Percentiles rank a stretch among this genome's conserved stretches.
Evolutionary conservation across 2,113 vertebrate genomes (phyloP).

Genomic region (Ptyas mucosa): DNA sequence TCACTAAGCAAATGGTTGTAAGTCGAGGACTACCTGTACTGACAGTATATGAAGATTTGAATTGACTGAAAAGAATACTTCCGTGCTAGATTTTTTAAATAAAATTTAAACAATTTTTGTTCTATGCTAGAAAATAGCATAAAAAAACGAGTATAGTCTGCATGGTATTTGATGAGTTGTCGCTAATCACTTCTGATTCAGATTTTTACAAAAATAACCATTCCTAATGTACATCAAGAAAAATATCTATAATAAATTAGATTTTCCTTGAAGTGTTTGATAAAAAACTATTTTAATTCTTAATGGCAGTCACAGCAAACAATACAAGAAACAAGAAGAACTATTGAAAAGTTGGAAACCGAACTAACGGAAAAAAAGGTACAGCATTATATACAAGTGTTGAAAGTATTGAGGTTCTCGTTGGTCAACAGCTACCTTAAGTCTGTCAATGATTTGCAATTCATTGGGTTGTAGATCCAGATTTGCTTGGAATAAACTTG

Average conservation of each 20-base stretch:
- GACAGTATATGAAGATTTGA: not conserved
- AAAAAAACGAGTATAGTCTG: not conserved
- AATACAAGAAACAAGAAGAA: conserved; percentile 51
- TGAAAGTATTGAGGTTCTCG: not conserved
- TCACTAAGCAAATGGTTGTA: not conserved
- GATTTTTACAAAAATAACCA: not conserved
- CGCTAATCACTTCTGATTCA: not conserved
- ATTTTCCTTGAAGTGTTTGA: not conserved
- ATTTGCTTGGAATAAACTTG: not conserved
- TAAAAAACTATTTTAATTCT: conserved; percentile 2
- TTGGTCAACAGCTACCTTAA: not conserved
- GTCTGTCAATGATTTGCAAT: not conserved
- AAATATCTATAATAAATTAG: not conserved
- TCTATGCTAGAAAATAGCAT: not conserved
- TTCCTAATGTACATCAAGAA: not conserved
- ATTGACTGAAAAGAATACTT: not conserved
- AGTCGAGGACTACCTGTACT: not conserved
- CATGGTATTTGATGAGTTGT: not conserved
- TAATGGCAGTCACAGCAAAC: conserved; percentile 56
- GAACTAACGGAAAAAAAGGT: conserved; percentile 69
- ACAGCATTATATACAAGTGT: not conserved
- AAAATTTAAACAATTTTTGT: too few species aligned
- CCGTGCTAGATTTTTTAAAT: not conserved
- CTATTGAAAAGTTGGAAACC: conserved; percentile 61
- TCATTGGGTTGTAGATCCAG: not conserved